These are phyloP conservation scores for Dermochelys coriacea DNA, from an alignment of 2,797 vertebrate species.

Conservation along the genomic window DNA sequence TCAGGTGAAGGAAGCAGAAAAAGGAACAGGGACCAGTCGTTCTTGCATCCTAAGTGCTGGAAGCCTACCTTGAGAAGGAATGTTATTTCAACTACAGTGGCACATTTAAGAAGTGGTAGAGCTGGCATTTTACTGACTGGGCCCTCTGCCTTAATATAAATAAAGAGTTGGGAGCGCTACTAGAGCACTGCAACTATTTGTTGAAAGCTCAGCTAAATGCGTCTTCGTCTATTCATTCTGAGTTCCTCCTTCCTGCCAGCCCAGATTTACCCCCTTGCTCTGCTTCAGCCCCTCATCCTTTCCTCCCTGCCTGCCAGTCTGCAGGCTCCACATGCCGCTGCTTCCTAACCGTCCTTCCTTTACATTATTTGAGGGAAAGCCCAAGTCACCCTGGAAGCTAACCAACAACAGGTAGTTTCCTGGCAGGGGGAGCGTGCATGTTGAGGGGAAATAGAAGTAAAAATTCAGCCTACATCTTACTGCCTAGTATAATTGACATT, in stretches of 20 bases:
- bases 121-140: not conserved
- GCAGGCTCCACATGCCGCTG: not conserved
- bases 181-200: not conserved
- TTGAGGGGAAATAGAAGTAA: not conserved
- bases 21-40: not conserved
- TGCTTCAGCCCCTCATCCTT: not conserved
- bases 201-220: fast-evolving
- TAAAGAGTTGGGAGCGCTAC: not conserved
- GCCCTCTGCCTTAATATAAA: fast-evolving
- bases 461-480: not conserved
- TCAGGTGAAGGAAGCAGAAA: not conserved
- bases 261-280: not conserved
- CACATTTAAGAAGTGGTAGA: not conserved
- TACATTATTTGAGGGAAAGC: not conserved
- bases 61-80: not conserved
- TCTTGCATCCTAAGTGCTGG: not conserved
- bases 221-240: not conserved
- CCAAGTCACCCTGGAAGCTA: not conserved
- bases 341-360: not conserved
- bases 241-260: not conserved
- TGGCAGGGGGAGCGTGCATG: not conserved
- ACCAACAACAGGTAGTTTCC: not conserved
- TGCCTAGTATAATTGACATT: not conserved
- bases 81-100: not conserved
- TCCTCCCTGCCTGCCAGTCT: not conserved